Conservation (phyloP, 2,113 vertebrate genomes). For the Perccottus glenii region DNA sequence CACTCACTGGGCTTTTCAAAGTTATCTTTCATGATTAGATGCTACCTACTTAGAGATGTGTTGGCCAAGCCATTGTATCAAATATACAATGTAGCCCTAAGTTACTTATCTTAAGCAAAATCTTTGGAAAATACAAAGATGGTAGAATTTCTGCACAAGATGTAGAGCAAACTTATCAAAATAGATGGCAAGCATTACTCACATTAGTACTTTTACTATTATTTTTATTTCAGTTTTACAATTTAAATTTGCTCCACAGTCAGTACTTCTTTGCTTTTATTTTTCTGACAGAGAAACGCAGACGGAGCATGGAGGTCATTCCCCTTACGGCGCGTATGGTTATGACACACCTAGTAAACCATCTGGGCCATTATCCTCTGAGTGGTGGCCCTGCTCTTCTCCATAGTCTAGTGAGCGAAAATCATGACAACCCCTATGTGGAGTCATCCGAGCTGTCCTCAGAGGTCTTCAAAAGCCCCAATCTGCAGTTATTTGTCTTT, state of each 20-base stretch:
- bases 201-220: slow-evolving; percentile 12
- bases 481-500: slow-evolving; percentile 95
- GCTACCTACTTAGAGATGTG: slow-evolving; percentile 70
- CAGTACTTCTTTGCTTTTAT: too few species aligned
- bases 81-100: slow-evolving; percentile 67
- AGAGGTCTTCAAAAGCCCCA: slow-evolving; percentile 95
- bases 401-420: slow-evolving; percentile 93
- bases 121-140: slow-evolving; percentile 59
- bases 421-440: slow-evolving; percentile 90
- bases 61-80: slow-evolving; percentile 64
- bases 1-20: slow-evolving; percentile 80
- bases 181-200: slow-evolving; percentile 9
- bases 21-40: slow-evolving; percentile 76
- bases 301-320: slow-evolving; percentile 91
- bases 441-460: slow-evolving; percentile 91
- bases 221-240: slow-evolving; percentile 11
- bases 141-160: slow-evolving; percentile 61
- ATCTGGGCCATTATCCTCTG: slow-evolving; percentile 93
- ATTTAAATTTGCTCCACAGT: too few species aligned
- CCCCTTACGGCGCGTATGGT: slow-evolving; percentile 94
- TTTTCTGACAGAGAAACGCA: slow-evolving; percentile 84
- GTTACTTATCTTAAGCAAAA: slow-evolving; percentile 71
- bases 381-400: slow-evolving; percentile 91
- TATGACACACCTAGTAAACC: slow-evolving; percentile 97
- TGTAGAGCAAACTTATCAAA: slow-evolving; percentile 4